Conservation (phyloP, 1,140 invertebrate species). For the Oncopeltus fasciatus region DNA sequence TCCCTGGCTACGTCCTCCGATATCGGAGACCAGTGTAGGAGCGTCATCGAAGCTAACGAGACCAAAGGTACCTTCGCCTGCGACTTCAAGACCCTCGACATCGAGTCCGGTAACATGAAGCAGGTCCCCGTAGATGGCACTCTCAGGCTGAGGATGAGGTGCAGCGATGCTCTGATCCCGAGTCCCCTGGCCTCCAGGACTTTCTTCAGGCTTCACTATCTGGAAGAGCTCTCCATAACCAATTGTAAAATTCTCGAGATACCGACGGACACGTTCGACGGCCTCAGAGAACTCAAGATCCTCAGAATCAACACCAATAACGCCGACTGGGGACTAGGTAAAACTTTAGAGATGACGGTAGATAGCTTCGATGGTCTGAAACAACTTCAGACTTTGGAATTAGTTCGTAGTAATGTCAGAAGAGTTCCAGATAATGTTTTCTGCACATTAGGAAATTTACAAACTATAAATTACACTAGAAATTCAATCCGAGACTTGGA, state of each 20-base stretch:
- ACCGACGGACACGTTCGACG: constrained; percentile 59
- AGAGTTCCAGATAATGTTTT: constrained; percentile 56
- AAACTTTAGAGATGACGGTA: constrained; percentile 49
- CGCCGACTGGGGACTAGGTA: constrained; percentile 54
- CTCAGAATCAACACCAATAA: constrained; percentile 61
- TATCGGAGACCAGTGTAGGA: constrained; percentile 31
- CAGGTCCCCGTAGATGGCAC: constrained; percentile 51
- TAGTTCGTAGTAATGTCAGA: constrained; percentile 67
- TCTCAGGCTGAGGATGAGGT: constrained; percentile 49
- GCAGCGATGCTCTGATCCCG: constrained; percentile 67
- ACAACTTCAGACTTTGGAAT: constrained; percentile 61
- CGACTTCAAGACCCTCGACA: constrained; percentile 50
- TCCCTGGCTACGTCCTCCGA: not conserved
- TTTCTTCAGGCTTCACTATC: constrained; percentile 53
- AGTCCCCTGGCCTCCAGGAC: constrained; percentile 53
- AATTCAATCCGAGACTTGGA: constrained; percentile 61
- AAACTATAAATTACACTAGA: constrained; percentile 65
- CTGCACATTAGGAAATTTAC: constrained; percentile 60
- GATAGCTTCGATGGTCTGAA: constrained; percentile 54
- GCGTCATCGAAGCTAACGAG: constrained; percentile 43
- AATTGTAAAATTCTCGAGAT: constrained; percentile 66
- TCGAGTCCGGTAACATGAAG: constrained; percentile 38
- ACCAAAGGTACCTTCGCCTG: constrained; percentile 41
- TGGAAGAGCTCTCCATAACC: constrained; percentile 56
- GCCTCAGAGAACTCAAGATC: constrained; percentile 55